Evolutionary conservation across 2,888 invertebrate genomes (phyloP), one percentile per base, ranked within the genome.

Genomic region (Apamea anceps): DNA sequence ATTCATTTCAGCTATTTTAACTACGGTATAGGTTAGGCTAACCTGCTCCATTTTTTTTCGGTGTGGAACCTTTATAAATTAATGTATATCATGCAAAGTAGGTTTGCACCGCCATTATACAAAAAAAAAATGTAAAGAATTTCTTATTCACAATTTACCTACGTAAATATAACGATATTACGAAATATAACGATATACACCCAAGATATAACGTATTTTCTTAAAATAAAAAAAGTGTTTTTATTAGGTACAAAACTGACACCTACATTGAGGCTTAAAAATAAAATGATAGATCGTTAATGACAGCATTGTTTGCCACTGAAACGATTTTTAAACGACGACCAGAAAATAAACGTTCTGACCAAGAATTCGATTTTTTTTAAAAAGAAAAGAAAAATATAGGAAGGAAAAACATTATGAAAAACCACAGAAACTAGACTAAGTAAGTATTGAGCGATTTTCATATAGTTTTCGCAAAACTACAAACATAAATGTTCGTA

Each of bases 251-350:
- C 45, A n/a, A 73, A 82, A 51, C 15, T n/a, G 28, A 66, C 48
- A 21, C 75, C 75, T 12, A 67, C 13, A 25, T 32, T 6, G 10
- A 37, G 25, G 12, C 37, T 62, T 15, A 62, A 62, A 67, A 82
- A 80, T 68, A 62, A 66, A 74, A 82, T 72, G 32, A 48, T 57
- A 57, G 13, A 67, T 67, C 12, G 42, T 75, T 75, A 67, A 54
- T 62, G 21, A n/a, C 75, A 63, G 15, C 37, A 28, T 68, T 83
- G 54, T 84, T 83, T 83, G 62, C 62, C 28, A 62, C 8, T 7
- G 32, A 67, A 83, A 62, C 28, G 45, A 45, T 63, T 18, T 80
- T 82, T 37, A 54, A 68, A 18, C 67, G 13, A 10, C n/a, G 10
- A 32, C 15, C 54, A 21, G 1, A 21, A 73, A 21, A 28, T 37